Conservation (phyloP, 2,113 vertebrate genomes). For the Motacilla alba region DNA sequence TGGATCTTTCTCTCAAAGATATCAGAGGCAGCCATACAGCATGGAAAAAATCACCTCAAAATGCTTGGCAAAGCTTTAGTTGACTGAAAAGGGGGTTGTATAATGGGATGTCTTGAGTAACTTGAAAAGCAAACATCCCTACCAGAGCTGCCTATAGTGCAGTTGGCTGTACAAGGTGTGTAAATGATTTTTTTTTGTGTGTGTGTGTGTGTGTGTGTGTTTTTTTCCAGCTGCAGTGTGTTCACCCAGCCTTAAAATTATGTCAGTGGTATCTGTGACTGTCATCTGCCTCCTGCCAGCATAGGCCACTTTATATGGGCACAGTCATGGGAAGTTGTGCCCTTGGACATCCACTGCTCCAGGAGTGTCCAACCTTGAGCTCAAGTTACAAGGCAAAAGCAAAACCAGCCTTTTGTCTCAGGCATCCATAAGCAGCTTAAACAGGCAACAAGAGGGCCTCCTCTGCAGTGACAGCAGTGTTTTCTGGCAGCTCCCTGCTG, state of each 20-base stretch:
- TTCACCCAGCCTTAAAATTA: background rate
- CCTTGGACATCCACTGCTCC: background rate
- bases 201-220: background rate
- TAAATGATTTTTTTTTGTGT: background rate
- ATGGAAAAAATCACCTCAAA: slow-evolving; percentile 11
- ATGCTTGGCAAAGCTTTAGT: background rate
- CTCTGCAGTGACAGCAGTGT: background rate
- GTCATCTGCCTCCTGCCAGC: background rate
- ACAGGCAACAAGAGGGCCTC: background rate
- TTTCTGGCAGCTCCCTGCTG: background rate
- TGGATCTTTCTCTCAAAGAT: background rate
- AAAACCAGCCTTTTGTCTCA: background rate
- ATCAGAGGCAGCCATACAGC: background rate
- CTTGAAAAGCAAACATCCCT: background rate
- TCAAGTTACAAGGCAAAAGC: background rate
- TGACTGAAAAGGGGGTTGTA: background rate
- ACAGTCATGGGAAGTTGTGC: accelerated
- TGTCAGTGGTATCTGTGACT: slow-evolving; percentile 16
- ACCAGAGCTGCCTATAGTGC: background rate
- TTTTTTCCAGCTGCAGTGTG: background rate
- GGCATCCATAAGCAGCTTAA: background rate
- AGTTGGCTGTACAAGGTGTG: background rate
- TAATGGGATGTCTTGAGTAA: background rate
- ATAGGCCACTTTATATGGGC: background rate
- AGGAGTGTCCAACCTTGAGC: background rate